Evolutionary conservation across 2,113 vertebrate species (phyloP).

Genomic region (Eudyptes chrysolophus): DNA sequence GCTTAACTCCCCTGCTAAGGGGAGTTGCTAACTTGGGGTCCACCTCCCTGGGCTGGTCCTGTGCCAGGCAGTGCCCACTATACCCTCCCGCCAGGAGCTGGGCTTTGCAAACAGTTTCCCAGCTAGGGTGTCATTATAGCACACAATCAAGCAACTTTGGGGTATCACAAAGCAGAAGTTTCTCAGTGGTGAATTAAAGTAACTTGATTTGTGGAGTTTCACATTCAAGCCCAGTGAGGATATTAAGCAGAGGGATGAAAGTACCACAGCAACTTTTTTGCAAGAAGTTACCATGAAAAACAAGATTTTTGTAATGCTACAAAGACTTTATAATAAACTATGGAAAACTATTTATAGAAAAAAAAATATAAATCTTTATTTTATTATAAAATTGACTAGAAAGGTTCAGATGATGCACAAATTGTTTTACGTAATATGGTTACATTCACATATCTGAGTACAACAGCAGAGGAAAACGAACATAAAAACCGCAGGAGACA

Average conservation of each 20-base stretch:
- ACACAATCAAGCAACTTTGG: not conserved
- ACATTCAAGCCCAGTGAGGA: not conserved
- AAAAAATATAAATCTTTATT: conserved; percentile 19
- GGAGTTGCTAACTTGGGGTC: too few relatives aligned
- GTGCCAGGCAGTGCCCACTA: not conserved
- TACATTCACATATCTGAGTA: not conserved
- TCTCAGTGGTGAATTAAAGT: not conserved
- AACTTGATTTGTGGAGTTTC: not conserved
- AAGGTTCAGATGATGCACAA: not conserved
- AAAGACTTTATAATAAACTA: not conserved
- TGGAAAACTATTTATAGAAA: not conserved
- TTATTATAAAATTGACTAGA: not conserved
- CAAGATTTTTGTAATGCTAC: not conserved
- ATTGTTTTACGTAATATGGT: not conserved
- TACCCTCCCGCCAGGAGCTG: not conserved
- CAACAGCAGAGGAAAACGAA: not conserved
- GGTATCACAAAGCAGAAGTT: too few relatives aligned
- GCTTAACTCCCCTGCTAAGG: not conserved
- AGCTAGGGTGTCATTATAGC: not conserved
- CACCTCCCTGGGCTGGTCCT: fast-evolving
- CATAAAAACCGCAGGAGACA: not conserved
- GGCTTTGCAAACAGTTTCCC: not conserved
- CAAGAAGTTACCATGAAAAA: not conserved
- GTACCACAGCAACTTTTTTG: not conserved
- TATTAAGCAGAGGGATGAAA: not conserved